Evolutionary conservation across 2,113 vertebrate genomes (phyloP).

Genomic region (Hydrolagus affinis): DNA sequence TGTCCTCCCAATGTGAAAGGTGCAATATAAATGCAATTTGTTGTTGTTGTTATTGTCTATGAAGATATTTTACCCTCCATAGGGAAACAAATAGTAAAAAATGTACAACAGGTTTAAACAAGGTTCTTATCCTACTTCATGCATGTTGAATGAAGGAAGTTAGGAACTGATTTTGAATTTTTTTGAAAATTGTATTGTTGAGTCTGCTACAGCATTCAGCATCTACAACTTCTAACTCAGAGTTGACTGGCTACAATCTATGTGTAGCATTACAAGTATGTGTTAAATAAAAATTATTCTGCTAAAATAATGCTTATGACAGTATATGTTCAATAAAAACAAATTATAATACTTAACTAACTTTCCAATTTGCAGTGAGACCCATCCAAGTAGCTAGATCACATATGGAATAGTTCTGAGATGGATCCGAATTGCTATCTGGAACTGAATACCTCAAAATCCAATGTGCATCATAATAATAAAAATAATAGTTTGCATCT

Average conservation of each 20-base stretch:
- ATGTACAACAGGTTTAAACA: not conserved
- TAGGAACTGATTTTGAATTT: not conserved
- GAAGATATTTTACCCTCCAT: too few species aligned
- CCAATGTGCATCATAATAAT: too few species aligned
- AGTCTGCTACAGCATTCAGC: not conserved
- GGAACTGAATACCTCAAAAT: too few species aligned
- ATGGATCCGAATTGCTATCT: not conserved
- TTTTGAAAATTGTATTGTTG: not conserved
- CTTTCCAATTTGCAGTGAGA: not conserved
- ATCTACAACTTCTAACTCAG: not conserved
- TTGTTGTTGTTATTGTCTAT: too few species aligned
- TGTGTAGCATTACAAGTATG: not conserved
- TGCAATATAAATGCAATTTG: too few species aligned
- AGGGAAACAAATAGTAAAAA: too few species aligned
- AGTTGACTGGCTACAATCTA: too few species aligned
- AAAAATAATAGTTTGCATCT: too few species aligned
- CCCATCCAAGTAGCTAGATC: not conserved
- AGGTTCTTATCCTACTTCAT: too few species aligned
- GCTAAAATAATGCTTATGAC: not conserved
- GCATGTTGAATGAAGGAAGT: not conserved
- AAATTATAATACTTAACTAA: not conserved
- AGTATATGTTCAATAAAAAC: not conserved
- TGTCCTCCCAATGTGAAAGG: too few species aligned
- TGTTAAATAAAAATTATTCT: not conserved
- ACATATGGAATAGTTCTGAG: not conserved